Conservation (phyloP, 2,888 invertebrate genomes). For the Dorcus parallelipipedus region DNA sequence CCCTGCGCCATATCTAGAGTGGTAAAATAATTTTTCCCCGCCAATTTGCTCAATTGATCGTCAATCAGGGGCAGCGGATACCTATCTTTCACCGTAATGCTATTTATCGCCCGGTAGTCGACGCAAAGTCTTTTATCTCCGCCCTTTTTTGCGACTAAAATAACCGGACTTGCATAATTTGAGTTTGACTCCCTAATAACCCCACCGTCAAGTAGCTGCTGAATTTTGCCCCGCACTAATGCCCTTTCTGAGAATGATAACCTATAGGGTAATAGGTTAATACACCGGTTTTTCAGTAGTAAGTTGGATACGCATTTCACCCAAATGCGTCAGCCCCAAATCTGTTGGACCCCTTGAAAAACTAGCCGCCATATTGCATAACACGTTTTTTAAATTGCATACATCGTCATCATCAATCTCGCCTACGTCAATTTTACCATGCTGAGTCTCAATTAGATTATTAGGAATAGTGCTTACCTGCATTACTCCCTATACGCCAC, state of each 20-base stretch:
- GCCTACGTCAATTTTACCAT: too few species aligned
- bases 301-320: slow-evolving; percentile 5
- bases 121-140: slow-evolving; percentile 34
- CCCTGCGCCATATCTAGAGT: slow-evolving; percentile 29
- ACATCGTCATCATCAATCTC: too few species aligned
- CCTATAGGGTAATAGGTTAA: neutral
- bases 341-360: too few species aligned
- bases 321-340: too few species aligned
- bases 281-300: slow-evolving; percentile 10
- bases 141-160: slow-evolving; percentile 26
- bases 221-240: slow-evolving; percentile 6
- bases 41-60: slow-evolving; percentile 28
- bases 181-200: slow-evolving; percentile 13
- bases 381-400: too few species aligned
- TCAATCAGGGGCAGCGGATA: slow-evolving; percentile 38
- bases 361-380: too few species aligned
- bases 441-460: too few species aligned
- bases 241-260: slow-evolving; percentile 9
- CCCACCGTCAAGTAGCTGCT: slow-evolving; percentile 2
- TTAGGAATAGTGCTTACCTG: too few species aligned
- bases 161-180: slow-evolving; percentile 11
- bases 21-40: slow-evolving; percentile 24
- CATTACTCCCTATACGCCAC: too few species aligned
- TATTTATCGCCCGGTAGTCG: slow-evolving; percentile 40
- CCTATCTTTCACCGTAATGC: slow-evolving; percentile 27